These are phyloP conservation scores for Epinephelus cyanopodus DNA, from an alignment of 2,113 vertebrate species.

Conservation along the genomic window DNA sequence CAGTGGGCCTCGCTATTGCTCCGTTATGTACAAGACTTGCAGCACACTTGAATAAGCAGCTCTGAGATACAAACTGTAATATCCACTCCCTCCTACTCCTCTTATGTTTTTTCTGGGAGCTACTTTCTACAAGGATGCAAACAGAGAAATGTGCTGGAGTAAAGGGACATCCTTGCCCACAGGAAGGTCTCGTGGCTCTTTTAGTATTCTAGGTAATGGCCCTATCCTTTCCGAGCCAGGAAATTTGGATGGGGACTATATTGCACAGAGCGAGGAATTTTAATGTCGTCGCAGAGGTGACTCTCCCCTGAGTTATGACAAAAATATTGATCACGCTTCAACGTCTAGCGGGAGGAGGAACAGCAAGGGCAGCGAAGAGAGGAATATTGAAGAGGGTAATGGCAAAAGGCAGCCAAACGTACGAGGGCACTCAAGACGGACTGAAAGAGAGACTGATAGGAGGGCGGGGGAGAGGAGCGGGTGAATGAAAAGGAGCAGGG, in stretches of 20 bases:
- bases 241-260: conserved; percentile 54
- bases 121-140: conserved; percentile 20
- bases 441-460: conserved; percentile 15
- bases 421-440: conserved; percentile 20
- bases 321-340: conserved; percentile 75
- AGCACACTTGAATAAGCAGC: conserved; percentile 58
- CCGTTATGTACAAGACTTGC: conserved; percentile 36
- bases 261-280: conserved; percentile 60
- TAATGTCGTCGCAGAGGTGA: conserved; percentile 72
- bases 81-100: conserved; percentile 6
- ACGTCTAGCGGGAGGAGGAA: conserved; percentile 47
- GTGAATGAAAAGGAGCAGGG: neutral
- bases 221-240: conserved; percentile 49
- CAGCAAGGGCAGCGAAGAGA: conserved; percentile 67
- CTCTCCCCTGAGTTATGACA: conserved; percentile 74
- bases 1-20: conserved; percentile 33
- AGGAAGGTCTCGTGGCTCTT: conserved; percentile 47
- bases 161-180: conserved; percentile 28
- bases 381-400: conserved; percentile 66
- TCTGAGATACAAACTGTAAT: conserved; percentile 15
- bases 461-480: neutral
- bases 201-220: conserved; percentile 62
- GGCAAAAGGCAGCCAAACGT: conserved; percentile 49
- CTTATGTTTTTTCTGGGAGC: conserved; percentile 6
- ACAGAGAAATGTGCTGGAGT: conserved; percentile 4